phyloP scores from a whole-genome alignment of 23 tunicate species.

The Ascidia mentula region DNA sequence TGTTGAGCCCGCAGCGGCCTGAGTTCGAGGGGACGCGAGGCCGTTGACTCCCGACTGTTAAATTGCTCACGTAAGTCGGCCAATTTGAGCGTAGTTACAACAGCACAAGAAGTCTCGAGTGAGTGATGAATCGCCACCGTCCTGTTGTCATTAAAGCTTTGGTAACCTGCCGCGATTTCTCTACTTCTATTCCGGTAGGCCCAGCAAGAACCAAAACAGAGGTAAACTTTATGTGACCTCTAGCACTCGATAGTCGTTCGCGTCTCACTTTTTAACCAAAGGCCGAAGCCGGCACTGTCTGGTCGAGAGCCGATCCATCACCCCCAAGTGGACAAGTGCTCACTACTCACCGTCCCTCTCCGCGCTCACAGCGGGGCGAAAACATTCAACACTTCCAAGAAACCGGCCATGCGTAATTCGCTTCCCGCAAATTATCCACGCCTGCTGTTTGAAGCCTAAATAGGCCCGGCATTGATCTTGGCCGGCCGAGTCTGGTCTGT shows the following conservation, averaged over 20 bases:
- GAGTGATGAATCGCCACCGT: not conserved
- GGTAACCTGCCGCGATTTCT: too few relatives aligned
- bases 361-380: not conserved
- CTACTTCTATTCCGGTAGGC: too few relatives aligned
- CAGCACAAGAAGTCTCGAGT: not conserved
- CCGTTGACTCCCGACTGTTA: not conserved
- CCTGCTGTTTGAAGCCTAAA: not conserved
- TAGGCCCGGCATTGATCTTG: conserved; percentile 1
- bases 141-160: not conserved
- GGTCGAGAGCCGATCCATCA: not conserved
- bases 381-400: conserved; percentile 9
- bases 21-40: not conserved
- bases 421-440: not conserved
- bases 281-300: not conserved
- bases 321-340: conserved; percentile 3
- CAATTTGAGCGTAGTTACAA: not conserved
- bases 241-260: not conserved
- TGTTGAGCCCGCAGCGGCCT: not conserved
- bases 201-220: not conserved
- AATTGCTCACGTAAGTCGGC: not conserved
- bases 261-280: not conserved
- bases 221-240: not conserved
- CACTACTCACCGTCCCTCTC: not conserved
- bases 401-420: conserved; percentile 4
- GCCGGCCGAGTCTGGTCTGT: not conserved